Conservation (phyloP, 2,888 invertebrate genomes). For the Caenorhabditis japonica region DNA sequence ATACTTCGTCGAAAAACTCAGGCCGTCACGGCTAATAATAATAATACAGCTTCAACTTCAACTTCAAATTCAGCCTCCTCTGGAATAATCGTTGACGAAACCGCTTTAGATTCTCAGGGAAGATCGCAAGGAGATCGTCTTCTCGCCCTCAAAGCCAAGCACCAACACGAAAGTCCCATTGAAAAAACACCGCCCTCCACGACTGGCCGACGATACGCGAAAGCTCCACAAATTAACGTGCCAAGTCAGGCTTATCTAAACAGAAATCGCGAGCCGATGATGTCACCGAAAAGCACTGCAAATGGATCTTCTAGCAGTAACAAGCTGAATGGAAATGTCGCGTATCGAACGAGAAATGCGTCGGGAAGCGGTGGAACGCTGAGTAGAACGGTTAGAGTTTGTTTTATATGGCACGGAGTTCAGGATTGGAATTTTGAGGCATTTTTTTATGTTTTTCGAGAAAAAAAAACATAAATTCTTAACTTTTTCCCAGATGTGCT, state of each 20-base stretch:
- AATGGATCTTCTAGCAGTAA: conserved; percentile 1
- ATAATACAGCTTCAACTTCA: not conserved
- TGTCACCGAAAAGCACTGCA: not conserved
- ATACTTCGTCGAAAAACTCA: conserved; percentile 40
- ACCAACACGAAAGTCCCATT: conserved; percentile 49
- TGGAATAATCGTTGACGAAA: conserved; percentile 55
- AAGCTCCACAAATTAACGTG: conserved; percentile 18
- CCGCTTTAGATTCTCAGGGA: conserved; percentile 68
- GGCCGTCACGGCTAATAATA: conserved; percentile 6
- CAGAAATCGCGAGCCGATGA: conserved; percentile 32
- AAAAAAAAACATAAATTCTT: too few species aligned
- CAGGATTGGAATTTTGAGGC: too few species aligned
- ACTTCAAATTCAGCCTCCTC: not conserved
- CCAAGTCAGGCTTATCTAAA: conserved; percentile 51
- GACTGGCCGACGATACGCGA: conserved; percentile 18
- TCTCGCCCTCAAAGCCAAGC: conserved; percentile 68
- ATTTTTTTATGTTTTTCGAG: too few species aligned
- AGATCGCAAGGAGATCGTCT: conserved; percentile 75
- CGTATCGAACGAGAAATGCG: conserved; percentile 31
- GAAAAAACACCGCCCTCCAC: conserved; percentile 3
- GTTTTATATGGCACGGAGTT: conserved; percentile 1
- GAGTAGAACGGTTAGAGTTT: conserved; percentile 42
- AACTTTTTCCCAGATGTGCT: too few species aligned
- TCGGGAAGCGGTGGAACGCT: conserved; percentile 10
- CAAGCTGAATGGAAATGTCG: conserved; percentile 19